Evolutionary conservation across 2,888 invertebrate genomes (phyloP), one percentile per base, ranked within the genome.

Genomic region (Tachina fera): DNA sequence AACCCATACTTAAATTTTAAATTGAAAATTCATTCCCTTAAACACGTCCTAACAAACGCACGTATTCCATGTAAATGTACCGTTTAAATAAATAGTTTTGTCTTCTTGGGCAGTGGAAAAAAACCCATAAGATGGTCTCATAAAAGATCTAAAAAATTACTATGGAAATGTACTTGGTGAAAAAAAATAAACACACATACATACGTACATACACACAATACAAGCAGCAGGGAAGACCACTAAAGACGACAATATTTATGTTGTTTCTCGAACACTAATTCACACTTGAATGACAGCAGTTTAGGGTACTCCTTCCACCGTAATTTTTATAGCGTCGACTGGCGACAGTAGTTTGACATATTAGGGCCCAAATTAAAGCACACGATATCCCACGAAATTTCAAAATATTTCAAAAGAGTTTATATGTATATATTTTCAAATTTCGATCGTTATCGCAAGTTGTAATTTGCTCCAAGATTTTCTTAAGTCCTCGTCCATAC

Each of bases 61-160:
- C 49, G 14, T 58, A 67, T 74, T 60, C 56, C 49, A 80, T 74
- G 51, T 74, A 80, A 74, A 67, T 80, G 31, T 60, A 74, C 67
- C 80, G 80, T 74, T 81, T 60, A 80, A 80, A 72, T 72, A 72
- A 80, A 72, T 72, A 72, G 80, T 81, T 81, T 75, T 61, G 51
- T 43, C 19, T 63, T n/a, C 43, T 19, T 9, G 16, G 45, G 61
- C 53, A 39, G 22, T 43, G 61, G 58, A 31, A 75, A 76, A 82
- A 10, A 31, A 31, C 31, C 70, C 13, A 31, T 81, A 74, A 67
- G 71, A 51, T 53, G 39, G 51, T 71, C 61, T 22, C 43, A 68
- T 16, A 43, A 70, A 41, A 56, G 14, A 56, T 56, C 2, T 31
- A 31, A 31, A 31, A 31, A 31, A 31, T 6, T 31, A 31, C 53